Percentiles rank a stretch among this genome's conserved stretches.
Evolutionary conservation across 1,140 invertebrate genomes (phyloP).

Genomic region (Octopus sinensis): DNA sequence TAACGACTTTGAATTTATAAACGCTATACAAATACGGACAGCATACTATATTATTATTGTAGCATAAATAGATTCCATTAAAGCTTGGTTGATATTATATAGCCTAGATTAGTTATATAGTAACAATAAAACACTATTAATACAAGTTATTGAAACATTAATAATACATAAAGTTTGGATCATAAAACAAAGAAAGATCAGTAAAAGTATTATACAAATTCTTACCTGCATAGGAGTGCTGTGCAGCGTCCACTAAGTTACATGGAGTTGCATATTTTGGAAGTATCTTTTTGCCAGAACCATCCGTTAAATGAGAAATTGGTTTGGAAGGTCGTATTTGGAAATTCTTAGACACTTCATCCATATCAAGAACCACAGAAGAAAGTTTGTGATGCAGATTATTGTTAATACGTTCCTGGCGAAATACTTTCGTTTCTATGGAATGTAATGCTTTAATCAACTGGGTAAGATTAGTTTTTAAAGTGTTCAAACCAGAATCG

Average conservation of each 20-base stretch:
- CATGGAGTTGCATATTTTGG: neutral
- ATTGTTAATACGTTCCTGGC: neutral
- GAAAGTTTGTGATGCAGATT: conserved; percentile 1
- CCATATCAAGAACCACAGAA: neutral
- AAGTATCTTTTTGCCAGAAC: neutral
- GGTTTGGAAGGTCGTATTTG: neutral
- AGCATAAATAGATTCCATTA: too few relatives aligned
- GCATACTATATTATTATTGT: too few relatives aligned
- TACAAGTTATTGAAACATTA: too few relatives aligned
- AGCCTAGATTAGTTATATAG: too few relatives aligned
- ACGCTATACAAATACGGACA: too few relatives aligned
- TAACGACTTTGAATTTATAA: too few relatives aligned
- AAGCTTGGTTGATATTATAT: too few relatives aligned
- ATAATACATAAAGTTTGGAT: too few relatives aligned
- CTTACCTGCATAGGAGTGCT: neutral
- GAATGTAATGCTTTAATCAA: neutral
- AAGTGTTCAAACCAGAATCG: neutral
- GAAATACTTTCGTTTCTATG: neutral
- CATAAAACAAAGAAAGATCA: too few relatives aligned
- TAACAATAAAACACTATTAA: too few relatives aligned
- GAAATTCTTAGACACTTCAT: neutral
- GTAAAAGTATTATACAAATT: neutral
- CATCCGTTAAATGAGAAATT: neutral
- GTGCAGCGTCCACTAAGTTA: neutral
- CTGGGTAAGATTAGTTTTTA: neutral